Evolutionary conservation across 2,888 invertebrate species (phyloP).

Genomic region (Calameuta pallipes): DNA sequence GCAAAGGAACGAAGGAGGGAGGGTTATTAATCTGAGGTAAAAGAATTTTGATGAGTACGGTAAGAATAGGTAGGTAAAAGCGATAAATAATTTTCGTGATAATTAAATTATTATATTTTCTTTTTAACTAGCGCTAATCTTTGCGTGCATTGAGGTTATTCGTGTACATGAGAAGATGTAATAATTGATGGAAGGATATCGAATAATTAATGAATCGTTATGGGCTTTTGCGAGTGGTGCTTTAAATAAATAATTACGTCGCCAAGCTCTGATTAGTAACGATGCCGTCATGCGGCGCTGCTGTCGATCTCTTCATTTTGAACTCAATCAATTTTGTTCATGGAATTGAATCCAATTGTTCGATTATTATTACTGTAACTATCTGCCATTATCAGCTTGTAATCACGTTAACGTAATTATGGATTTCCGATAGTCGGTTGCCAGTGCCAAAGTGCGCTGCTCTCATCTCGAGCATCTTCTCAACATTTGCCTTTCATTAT

Average conservation of each 20-base stretch:
- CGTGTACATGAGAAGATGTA: rapidly evolving
- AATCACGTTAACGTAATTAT: neutral
- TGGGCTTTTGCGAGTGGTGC: neutral
- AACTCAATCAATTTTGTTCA: neutral
- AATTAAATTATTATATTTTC: too few relatives aligned
- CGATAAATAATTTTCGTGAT: too few relatives aligned
- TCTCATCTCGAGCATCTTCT: slow-evolving; percentile 4
- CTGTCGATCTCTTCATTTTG: neutral
- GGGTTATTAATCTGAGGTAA: neutral
- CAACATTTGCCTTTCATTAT: slow-evolving; percentile 9
- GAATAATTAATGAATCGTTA: slow-evolving; percentile 1
- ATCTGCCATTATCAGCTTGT: neutral
- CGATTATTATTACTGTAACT: neutral
- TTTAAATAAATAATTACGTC: neutral
- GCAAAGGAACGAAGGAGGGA: neutral
- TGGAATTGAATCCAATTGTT: neutral
- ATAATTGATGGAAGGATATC: neutral
- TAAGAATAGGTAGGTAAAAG: too few relatives aligned
- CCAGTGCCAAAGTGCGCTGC: neutral
- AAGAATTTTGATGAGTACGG: neutral
- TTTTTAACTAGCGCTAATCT: too few relatives aligned
- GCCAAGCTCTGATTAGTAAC: neutral
- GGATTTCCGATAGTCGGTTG: neutral
- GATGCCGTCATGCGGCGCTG: neutral
- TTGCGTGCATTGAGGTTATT: too few relatives aligned